Conservation (phyloP, 2,888 invertebrate species). For the Melangyna quadrimaculata region DNA sequence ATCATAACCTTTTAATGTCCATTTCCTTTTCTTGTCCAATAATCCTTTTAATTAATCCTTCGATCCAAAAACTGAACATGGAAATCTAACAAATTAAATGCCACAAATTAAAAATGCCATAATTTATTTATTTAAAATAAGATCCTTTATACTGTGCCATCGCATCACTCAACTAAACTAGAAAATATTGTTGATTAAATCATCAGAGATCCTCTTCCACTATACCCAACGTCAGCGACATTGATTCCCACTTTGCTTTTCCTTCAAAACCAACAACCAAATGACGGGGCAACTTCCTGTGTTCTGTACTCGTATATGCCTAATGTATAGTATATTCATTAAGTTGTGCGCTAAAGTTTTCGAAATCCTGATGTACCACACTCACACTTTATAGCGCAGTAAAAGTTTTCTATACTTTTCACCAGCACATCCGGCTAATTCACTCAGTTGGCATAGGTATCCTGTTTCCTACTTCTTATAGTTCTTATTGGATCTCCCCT, state of each 20-base stretch:
- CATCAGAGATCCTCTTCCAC: slow-evolving; percentile 25
- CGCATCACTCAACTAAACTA: not conserved
- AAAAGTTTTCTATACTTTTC: slow-evolving; percentile 64
- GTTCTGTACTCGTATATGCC: too few species aligned
- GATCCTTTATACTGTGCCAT: slow-evolving; percentile 24
- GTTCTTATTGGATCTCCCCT: not conserved
- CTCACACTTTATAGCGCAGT: slow-evolving; percentile 2
- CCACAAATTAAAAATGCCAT: slow-evolving; percentile 60
- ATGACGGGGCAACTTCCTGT: slow-evolving; percentile 52
- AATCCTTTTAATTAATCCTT: not conserved
- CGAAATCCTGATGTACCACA: slow-evolving; percentile 28
- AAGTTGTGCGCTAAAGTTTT: slow-evolving; percentile 47
- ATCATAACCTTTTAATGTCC: not conserved
- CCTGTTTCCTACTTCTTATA: slow-evolving; percentile 13
- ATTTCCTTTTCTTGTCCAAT: not conserved
- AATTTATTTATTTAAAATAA: slow-evolving; percentile 62
- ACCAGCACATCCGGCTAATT: slow-evolving; percentile 66
- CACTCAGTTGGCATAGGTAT: slow-evolving; percentile 37
- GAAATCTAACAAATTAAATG: slow-evolving; percentile 38
- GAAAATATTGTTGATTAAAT: slow-evolving; percentile 60
- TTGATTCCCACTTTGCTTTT: slow-evolving; percentile 66
- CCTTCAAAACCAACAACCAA: slow-evolving; percentile 1
- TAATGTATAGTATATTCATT: not conserved
- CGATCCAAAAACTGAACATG: slow-evolving; percentile 20
- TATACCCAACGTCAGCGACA: slow-evolving; percentile 32